Conservation (phyloP, 2,113 vertebrate genomes). For the Pangasianodon hypophthalmus region DNA sequence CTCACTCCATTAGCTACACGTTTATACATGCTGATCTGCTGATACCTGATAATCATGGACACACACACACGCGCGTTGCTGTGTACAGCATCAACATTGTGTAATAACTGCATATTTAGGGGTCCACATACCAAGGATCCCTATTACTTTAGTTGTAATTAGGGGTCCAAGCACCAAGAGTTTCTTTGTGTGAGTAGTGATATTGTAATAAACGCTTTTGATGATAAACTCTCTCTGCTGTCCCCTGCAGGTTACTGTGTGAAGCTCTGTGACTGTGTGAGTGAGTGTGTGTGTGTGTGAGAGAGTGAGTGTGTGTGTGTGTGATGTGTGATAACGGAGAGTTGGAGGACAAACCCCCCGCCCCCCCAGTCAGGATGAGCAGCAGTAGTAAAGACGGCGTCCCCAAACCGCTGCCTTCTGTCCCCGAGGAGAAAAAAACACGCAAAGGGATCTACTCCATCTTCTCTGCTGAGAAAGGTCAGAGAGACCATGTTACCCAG, state of each 20-base stretch:
- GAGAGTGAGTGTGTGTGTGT: slow-evolving; percentile 50
- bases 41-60: background rate
- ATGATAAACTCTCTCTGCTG: slow-evolving; percentile 8
- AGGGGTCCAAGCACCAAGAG: background rate
- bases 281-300: slow-evolving; percentile 71
- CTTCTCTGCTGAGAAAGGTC: slow-evolving; percentile 92
- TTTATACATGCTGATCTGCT: background rate
- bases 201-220: background rate
- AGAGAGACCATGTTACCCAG: slow-evolving; percentile 30
- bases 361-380: slow-evolving; percentile 96
- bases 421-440: slow-evolving; percentile 92
- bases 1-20: background rate
- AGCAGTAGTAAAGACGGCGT: slow-evolving; percentile 88
- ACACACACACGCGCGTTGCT: background rate
- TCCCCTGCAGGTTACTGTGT: slow-evolving; percentile 54
- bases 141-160: background rate
- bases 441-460: slow-evolving; percentile 96
- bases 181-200: background rate
- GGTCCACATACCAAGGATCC: background rate
- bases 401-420: slow-evolving; percentile 90
- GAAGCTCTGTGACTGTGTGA: slow-evolving; percentile 52
- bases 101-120: background rate
- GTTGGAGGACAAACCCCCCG: slow-evolving; percentile 95
- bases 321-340: slow-evolving; percentile 89
- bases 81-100: background rate